These are phyloP conservation scores for Pterostichus niger DNA, from an alignment of 2,888 invertebrate genomes.

Conservation along the genomic window DNA sequence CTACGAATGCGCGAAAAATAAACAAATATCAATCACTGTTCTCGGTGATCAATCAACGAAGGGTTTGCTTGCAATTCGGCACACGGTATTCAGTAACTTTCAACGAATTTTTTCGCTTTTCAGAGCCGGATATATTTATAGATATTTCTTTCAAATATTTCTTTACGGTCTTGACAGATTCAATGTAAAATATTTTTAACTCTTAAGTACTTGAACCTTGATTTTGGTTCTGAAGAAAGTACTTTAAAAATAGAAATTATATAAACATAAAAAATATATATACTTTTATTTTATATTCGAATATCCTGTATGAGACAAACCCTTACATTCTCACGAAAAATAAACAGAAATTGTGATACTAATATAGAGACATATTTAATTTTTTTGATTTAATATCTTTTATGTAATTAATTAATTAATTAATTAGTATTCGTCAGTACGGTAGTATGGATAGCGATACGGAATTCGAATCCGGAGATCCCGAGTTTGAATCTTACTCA, in stretches of 20 bases:
- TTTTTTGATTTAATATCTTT: no score
- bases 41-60: background rate
- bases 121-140: background rate
- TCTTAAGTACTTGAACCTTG: background rate
- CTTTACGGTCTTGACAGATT: background rate
- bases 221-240: conserved; percentile 19
- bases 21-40: conserved; percentile 27
- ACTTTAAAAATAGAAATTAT: background rate
- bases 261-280: no score
- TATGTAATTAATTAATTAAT: no score
- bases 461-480: no score
- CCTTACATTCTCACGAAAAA: no score
- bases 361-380: no score
- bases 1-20: background rate
- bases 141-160: conserved; percentile 17
- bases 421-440: no score
- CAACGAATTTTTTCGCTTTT: background rate
- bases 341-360: no score
- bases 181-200: conserved; percentile 25
- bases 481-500: no score
- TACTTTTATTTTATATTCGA: no score
- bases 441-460: no score
- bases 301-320: no score
- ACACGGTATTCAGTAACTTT: background rate
- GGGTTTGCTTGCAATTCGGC: background rate